Evolutionary conservation across 2,797 vertebrate genomes (phyloP).

Genomic region (Gambusia yucatana): DNA sequence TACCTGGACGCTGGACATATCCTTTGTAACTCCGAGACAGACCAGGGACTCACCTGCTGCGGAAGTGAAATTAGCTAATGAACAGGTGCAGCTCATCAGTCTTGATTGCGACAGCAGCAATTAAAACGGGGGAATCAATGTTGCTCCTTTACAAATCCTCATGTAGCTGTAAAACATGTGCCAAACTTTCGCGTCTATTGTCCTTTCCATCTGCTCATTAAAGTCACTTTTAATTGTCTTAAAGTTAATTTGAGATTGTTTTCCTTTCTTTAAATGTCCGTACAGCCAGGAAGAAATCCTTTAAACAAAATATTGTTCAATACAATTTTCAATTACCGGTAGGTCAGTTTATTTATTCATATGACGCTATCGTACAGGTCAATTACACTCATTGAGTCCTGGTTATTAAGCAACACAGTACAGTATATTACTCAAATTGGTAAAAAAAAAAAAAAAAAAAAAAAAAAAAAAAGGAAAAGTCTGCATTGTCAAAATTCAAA

Average conservation of each 20-base stretch:
- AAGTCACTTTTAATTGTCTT: not conserved
- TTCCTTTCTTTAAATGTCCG: not conserved
- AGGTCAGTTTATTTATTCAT: no score
- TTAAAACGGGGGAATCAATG: not conserved
- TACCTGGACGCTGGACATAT: not conserved
- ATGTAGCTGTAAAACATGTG: no score
- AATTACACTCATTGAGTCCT: not conserved
- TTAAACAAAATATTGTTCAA: no score
- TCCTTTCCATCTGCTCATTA: not conserved
- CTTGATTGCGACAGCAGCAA: not conserved
- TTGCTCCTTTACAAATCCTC: not conserved
- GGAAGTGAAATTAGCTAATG: not conserved
- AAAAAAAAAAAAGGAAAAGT: no score
- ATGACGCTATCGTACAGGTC: not conserved
- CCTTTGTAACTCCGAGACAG: no score
- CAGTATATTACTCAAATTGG: not conserved
- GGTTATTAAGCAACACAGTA: not conserved
- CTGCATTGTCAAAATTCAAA: no score
- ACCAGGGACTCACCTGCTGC: not conserved
- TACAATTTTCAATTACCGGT: no score
- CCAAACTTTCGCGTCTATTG: no score
- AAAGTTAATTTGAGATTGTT: not conserved
- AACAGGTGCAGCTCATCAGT: constrained; percentile 1
- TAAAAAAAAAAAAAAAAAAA: no score
- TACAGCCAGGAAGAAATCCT: not conserved